Evolutionary conservation across 2,888 invertebrate genomes (phyloP), one percentile per base, ranked within the genome.

Genomic region (Caenorhabditis afra): DNA sequence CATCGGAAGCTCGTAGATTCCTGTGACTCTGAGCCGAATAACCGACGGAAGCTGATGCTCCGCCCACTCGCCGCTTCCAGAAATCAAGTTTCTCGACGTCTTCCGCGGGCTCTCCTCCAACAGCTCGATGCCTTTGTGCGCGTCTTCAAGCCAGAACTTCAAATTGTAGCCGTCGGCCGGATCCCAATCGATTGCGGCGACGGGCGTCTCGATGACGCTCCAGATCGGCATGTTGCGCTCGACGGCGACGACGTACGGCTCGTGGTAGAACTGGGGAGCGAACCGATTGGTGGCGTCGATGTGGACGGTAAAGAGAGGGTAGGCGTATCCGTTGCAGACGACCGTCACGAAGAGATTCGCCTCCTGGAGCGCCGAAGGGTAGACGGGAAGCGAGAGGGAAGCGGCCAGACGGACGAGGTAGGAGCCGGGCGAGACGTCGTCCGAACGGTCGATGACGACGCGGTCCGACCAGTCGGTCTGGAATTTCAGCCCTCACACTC

Each of bases 161-260:
- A 89, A 70, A 12, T 78, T 62, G 53, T 88, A 89, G 29, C 18
- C 52, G 11, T 71, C 66, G 0, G 83, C 61, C 1, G 89, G 88
- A 76, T 89, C 89, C 83, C 86, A 83, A 57, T 89, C 89, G 23
- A 89, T 79, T 4, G 87, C 89, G 18, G 86, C 66, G 5, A 89
- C 80, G 14, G 87, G 86, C 1, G 87, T 87, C 3, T 85, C 81
- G 44, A 88, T 68, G 29, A 84, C 77, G 8, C 85, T 71, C 37
- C 87, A 86, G 0, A 84, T 14, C 20, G 81, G 75, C 0, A 83
- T 58, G 41, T 64, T 70, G 82, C 76, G 22, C n/a, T 81, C 71
- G 1, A 89, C 39, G 3, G 76, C 49, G 0, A 89, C 71, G 11
- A 85, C 80, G 61, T 89, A 89, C 1, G 89, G 89, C 49, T 81